Conservation (phyloP, 37 sponge, comb jelly and placozoan species). For the Axinella damicornis region DNA sequence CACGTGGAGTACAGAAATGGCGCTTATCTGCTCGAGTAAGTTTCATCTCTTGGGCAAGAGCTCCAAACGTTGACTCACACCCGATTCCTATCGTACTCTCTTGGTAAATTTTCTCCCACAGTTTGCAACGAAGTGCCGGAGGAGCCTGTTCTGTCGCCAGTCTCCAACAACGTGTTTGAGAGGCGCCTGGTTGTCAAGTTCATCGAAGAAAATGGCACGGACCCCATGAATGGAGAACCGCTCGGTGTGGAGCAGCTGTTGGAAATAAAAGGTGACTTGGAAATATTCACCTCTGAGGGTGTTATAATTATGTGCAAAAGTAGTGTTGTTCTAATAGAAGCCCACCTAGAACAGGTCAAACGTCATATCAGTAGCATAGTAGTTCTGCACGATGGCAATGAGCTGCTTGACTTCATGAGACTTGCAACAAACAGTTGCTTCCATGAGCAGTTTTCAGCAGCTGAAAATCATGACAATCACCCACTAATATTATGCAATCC, state of each 20-base stretch:
- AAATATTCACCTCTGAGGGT: too few relatives aligned
- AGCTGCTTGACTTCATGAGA: too few relatives aligned
- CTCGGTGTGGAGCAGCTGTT: slow-evolving; percentile 87
- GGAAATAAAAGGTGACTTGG: slow-evolving; percentile 82
- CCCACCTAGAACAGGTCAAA: background rate
- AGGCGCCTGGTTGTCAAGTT: slow-evolving; percentile 91
- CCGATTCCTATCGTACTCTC: background rate
- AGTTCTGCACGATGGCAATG: too few relatives aligned
- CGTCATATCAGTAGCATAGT: too few relatives aligned
- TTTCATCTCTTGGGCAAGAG: background rate
- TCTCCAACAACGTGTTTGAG: slow-evolving; percentile 93
- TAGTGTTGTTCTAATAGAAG: slow-evolving; percentile 12
- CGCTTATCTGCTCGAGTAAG: slow-evolving; percentile 94
- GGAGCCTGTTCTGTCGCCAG: slow-evolving; percentile 95
- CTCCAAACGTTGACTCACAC: too few relatives aligned
- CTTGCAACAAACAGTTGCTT: too few relatives aligned
- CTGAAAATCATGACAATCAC: too few relatives aligned
- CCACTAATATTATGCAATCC: too few relatives aligned
- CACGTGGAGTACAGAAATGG: slow-evolving; percentile 59
- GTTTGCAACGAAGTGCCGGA: slow-evolving; percentile 97
- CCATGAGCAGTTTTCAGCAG: too few relatives aligned
- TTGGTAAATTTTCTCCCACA: background rate
- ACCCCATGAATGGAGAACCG: slow-evolving; percentile 96
- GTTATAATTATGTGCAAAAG: too few relatives aligned
- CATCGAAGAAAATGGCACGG: slow-evolving; percentile 89